phyloP scores from a whole-genome alignment of 2,888 invertebrate genomes.

The Terebella lapidaria region DNA sequence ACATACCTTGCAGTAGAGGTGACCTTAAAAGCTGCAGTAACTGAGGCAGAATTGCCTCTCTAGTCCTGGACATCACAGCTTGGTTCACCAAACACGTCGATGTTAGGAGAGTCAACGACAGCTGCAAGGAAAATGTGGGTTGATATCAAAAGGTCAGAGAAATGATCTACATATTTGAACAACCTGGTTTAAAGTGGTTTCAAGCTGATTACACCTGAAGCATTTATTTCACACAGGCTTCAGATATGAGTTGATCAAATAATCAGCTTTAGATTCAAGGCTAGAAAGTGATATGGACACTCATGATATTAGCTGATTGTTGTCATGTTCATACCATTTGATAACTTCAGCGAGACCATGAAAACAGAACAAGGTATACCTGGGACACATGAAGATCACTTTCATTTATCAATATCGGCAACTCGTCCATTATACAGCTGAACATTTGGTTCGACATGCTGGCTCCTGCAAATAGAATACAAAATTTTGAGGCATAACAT shows the following conservation, averaged over 20 bases:
- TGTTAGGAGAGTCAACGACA: slow-evolving; percentile 49
- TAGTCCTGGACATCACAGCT: slow-evolving; percentile 38
- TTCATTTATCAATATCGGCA: slow-evolving; percentile 86
- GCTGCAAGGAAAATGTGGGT: slow-evolving; percentile 36
- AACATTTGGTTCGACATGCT: slow-evolving; percentile 69
- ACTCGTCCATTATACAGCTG: slow-evolving; percentile 76
- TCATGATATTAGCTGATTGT: too few relatives aligned
- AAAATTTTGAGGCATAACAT: too few relatives aligned
- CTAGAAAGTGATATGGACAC: too few relatives aligned
- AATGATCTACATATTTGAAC: not conserved
- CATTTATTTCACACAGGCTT: too few relatives aligned
- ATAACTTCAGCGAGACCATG: not conserved
- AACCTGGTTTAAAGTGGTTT: too few relatives aligned
- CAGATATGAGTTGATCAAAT: too few relatives aligned
- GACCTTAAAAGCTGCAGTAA: slow-evolving; percentile 82
- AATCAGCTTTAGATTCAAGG: too few relatives aligned
- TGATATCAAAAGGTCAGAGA: not conserved
- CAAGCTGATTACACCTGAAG: too few relatives aligned
- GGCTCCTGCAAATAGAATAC: slow-evolving; percentile 31
- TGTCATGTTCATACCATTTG: too few relatives aligned
- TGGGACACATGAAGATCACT: slow-evolving; percentile 95
- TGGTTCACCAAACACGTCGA: slow-evolving; percentile 45
- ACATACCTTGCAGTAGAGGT: slow-evolving; percentile 74
- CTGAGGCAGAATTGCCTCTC: slow-evolving; percentile 54
- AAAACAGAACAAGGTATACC: slow-evolving; percentile 36